These are phyloP conservation scores for Maniola hyperantus DNA, from an alignment of 2,888 invertebrate genomes.

Conservation along the genomic window DNA sequence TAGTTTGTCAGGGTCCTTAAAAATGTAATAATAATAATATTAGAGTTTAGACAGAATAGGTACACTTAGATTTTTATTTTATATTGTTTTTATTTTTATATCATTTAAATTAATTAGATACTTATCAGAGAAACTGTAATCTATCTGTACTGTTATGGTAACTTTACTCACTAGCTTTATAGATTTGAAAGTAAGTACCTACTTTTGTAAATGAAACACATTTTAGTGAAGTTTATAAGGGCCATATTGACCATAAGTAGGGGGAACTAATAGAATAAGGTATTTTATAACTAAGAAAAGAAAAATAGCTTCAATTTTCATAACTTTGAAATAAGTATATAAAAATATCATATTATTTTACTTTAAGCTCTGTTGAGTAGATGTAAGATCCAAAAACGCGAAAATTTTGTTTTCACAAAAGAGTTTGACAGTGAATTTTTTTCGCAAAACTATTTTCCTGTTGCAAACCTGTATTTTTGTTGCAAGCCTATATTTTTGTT, in stretches of 20 bases:
- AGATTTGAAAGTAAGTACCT: no score
- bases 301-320: neutral
- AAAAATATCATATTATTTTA: conserved; percentile 3
- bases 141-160: no score
- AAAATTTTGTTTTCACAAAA: neutral
- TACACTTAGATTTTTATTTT: neutral
- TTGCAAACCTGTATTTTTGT: conserved; percentile 3
- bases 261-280: neutral
- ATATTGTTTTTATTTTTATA: neutral
- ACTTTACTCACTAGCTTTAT: no score
- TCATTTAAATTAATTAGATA: no score
- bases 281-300: neutral
- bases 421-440: neutral
- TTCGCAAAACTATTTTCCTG: neutral
- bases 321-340: conserved; percentile 10
- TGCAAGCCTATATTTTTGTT: conserved; percentile 6
- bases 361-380: conserved; percentile 11
- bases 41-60: no score
- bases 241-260: neutral
- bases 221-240: neutral
- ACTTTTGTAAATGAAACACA: no score
- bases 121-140: no score
- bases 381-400: neutral
- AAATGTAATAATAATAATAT: neutral
- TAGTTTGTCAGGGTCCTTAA: neutral